These are phyloP conservation scores for Willowsia nigromaculata DNA, from an alignment of 2,888 invertebrate genomes.

Conservation along the genomic window DNA sequence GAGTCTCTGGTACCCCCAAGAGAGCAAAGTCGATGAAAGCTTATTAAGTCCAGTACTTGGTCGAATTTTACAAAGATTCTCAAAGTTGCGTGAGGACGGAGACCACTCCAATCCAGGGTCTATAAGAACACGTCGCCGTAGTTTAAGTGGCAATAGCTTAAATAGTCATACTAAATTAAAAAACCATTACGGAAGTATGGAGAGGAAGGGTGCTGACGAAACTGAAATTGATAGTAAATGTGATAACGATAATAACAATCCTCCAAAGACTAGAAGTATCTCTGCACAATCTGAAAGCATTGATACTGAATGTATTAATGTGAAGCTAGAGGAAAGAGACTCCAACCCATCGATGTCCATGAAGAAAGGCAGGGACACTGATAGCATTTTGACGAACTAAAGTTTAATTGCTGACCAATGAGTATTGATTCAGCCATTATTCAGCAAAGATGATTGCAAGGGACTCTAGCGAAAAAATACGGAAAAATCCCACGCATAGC, in stretches of 20 bases:
- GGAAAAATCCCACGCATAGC: too few species aligned
- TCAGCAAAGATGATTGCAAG: too few species aligned
- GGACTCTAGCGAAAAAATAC: too few species aligned
- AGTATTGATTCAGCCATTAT: too few species aligned
- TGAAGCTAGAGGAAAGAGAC: background rate
- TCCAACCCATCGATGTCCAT: background rate
- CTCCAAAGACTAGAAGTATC: background rate
- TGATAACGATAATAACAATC: conserved; percentile 14
- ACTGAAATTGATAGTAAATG: conserved; percentile 10
- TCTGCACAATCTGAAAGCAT: background rate
- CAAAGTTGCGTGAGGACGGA: background rate
- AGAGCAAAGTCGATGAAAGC: conserved; percentile 66
- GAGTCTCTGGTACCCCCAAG: conserved; percentile 75
- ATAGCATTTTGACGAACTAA: conserved; percentile 23
- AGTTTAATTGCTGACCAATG: too few species aligned
- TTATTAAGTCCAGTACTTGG: conserved; percentile 75
- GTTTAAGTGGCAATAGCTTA: background rate
- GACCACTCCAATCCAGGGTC: background rate
- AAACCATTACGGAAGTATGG: background rate
- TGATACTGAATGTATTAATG: background rate
- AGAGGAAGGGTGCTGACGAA: background rate
- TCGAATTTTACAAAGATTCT: conserved; percentile 65
- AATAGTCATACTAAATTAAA: conserved; percentile 26
- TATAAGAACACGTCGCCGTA: background rate
- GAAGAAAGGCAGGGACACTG: conserved; percentile 14